Base-by-base conservation (phyloP, 1,140 invertebrate genomes). In the Nymphalis io region DNA sequence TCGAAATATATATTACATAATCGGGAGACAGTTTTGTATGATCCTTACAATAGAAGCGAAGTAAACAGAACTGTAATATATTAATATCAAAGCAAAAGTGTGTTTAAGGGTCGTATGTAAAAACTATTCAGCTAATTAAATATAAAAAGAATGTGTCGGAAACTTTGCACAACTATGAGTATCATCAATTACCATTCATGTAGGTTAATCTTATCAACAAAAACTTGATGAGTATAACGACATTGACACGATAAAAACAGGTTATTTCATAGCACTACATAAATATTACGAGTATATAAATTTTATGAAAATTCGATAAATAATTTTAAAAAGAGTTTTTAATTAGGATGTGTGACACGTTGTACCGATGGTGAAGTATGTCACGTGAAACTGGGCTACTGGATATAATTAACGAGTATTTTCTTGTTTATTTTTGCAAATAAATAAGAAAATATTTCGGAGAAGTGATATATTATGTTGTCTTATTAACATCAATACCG, bases 401-500 rank as follows among this genome's bases (percentile, higher is more conserved):
- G 51, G 51, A 51, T 55, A 55, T 23, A 55, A 27, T 55, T 27
- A 55, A 55, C 15, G 51, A 51, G 18, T 33, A 33, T 33, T 33
- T 44, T 55, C 20, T n/a, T 23, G 13, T 55, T 55, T 15, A 21
- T 27, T 4, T 21, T 46, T 3, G 27, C 2, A 46, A 48, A 60
- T 44, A 6, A 15, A 60, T 10, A 6, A 44, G 5, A 42, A 44
- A 23, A 42, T 20, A 44, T 61, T 44, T 27, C 23, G 23, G 42
- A 6, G 21, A 33, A 42, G 12, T 20, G 58, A 40, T 46, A 46
- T 23, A 61, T 48, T 33, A 44, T 44, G 42, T 61, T 23, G 57
- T 48, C 18, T 61, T 46, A 44, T 61, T 61, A 61, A 61, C 46
- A 46, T 42, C 12, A 8, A 21, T 61, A 16, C n/a, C 60, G 11